Evolutionary conservation across 2,888 invertebrate genomes (phyloP).

Genomic region (Agrotis puta): DNA sequence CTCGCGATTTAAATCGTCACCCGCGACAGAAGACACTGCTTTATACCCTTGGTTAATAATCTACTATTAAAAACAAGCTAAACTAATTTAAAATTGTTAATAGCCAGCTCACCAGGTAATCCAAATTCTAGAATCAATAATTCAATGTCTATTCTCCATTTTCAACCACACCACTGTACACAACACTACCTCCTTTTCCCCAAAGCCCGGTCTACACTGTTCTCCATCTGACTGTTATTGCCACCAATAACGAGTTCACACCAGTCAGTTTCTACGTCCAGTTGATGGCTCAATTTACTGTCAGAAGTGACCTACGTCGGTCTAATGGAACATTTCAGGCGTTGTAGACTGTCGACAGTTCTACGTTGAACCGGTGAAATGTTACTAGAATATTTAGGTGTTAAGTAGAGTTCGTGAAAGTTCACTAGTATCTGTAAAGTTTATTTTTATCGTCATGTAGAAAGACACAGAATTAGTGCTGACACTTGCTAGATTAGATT

Average conservation of each 20-base stretch:
- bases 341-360: slow-evolving; percentile 35
- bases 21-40: no score
- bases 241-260: slow-evolving; percentile 24
- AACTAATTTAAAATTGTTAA: no score
- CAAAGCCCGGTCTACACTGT: slow-evolving; percentile 20
- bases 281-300: slow-evolving; percentile 39
- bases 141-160: neutral
- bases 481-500: neutral
- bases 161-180: neutral
- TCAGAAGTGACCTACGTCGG: slow-evolving; percentile 44
- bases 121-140: neutral
- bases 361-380: neutral
- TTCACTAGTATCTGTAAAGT: neutral
- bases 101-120: no score
- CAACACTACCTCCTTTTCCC: neutral
- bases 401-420: slow-evolving; percentile 4
- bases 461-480: neutral
- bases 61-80: no score
- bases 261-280: slow-evolving; percentile 21
- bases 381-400: slow-evolving; percentile 38
- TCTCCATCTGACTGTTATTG: slow-evolving; percentile 28
- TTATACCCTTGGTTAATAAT: no score
- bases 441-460: neutral
- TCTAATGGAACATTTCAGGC: slow-evolving; percentile 43
- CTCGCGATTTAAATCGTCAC: no score